These are phyloP conservation scores for Heterodera filipjevi DNA, from an alignment of 2,888 invertebrate genomes.

Conservation along the genomic window DNA sequence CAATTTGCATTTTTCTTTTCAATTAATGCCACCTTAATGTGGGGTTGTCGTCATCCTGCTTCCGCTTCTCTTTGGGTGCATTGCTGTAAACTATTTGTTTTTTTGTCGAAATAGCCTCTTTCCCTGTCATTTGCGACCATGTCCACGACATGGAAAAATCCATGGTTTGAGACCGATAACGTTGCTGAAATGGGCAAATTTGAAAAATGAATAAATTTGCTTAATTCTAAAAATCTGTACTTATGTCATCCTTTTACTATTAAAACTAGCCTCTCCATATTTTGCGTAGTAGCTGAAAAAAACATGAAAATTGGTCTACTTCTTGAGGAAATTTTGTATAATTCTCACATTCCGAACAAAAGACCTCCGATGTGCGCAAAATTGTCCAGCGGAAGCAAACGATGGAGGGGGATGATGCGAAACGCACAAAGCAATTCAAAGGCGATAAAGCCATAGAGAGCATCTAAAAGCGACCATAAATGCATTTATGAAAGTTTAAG, in stretches of 20 bases:
- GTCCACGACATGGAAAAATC: no score
- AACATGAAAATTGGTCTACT: conserved; percentile 13
- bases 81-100: no score
- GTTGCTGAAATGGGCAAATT: neutral
- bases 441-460: conserved; percentile 73
- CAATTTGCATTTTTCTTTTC: no score
- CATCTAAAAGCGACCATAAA: conserved; percentile 4
- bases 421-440: conserved; percentile 83
- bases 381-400: conserved; percentile 93
- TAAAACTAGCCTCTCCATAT: conserved; percentile 45
- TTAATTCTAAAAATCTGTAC: neutral
- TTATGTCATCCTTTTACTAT: neutral
- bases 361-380: conserved; percentile 97
- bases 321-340: neutral
- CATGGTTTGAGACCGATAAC: no score
- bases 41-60: no score
- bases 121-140: no score
- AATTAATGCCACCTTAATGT: no score
- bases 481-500: neutral
- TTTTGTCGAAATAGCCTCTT: no score
- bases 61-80: no score
- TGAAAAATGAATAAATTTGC: neutral
- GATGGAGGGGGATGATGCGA: conserved; percentile 67
- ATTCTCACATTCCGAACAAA: conserved; percentile 76
- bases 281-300: conserved; percentile 53